Conservation (phyloP, 2,888 invertebrate genomes). For the Candidula unifasciata region DNA sequence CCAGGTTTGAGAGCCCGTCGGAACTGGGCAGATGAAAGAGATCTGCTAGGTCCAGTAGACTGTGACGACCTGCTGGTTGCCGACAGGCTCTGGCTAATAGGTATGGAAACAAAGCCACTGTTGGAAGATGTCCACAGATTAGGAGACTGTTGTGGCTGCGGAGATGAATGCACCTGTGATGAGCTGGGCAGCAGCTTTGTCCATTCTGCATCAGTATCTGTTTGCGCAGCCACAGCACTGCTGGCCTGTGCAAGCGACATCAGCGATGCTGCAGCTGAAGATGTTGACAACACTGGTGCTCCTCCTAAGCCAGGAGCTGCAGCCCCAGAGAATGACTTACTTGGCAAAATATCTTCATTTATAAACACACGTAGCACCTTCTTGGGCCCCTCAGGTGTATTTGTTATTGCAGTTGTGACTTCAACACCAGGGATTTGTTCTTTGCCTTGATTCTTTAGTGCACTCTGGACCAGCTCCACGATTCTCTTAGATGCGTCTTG, state of each 20-base stretch:
- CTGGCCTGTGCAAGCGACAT: slow-evolving; percentile 6
- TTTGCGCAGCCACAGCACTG: not conserved
- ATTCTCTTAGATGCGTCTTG: slow-evolving; percentile 41
- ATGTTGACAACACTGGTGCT: not conserved
- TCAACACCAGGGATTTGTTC: slow-evolving; percentile 48
- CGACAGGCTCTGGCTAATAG: not conserved
- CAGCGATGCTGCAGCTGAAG: slow-evolving; percentile 19
- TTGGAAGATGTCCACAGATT: slow-evolving; percentile 22
- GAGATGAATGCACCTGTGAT: slow-evolving; percentile 7
- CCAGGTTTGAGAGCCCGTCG: slow-evolving; percentile 40
- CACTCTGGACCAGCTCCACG: slow-evolving; percentile 45
- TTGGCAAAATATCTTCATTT: slow-evolving; percentile 48
- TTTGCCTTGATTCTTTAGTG: slow-evolving; percentile 28
- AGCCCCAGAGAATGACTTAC: not conserved
- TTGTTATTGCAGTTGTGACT: slow-evolving; percentile 41
- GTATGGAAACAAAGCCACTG: slow-evolving; percentile 37
- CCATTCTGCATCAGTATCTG: slow-evolving; percentile 1
- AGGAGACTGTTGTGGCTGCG: not conserved
- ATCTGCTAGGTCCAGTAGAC: not conserved
- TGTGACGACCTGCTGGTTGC: slow-evolving; percentile 12
- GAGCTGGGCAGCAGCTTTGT: slow-evolving; percentile 34
- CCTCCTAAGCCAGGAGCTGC: not conserved
- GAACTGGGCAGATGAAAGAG: slow-evolving; percentile 16
- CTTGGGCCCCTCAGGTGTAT: slow-evolving; percentile 48
- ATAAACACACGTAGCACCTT: slow-evolving; percentile 48